Conservation (phyloP, 2,888 invertebrate species). For the Yponomeuta evonymella region DNA sequence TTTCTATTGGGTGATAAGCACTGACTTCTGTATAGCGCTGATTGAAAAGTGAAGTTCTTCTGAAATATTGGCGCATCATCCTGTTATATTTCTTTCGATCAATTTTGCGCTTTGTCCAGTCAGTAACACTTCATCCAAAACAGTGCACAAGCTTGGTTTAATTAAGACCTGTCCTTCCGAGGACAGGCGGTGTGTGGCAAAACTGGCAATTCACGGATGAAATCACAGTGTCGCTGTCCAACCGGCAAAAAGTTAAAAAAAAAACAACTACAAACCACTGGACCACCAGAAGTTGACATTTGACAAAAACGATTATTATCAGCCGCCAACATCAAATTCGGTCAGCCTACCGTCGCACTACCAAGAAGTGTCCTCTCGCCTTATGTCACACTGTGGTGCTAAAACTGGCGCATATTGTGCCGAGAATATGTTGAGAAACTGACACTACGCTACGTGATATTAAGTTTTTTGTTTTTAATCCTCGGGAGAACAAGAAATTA, state of each 20-base stretch:
- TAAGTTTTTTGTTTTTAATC: too few species aligned
- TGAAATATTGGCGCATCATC: too few species aligned
- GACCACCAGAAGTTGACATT: slow-evolving; percentile 72
- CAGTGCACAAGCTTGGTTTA: not conserved
- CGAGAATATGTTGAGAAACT: not conserved
- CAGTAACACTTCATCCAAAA: not conserved
- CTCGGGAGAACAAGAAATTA: too few species aligned
- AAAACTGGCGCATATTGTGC: not conserved
- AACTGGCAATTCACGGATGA: not conserved
- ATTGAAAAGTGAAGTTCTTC: too few species aligned
- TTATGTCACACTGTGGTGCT: not conserved
- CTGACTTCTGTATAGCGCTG: too few species aligned
- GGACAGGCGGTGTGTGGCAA: slow-evolving; percentile 2
- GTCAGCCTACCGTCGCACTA: slow-evolving; percentile 59
- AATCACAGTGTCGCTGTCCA: slow-evolving; percentile 17
- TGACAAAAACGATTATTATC: slow-evolving; percentile 70
- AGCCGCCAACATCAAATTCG: slow-evolving; percentile 57
- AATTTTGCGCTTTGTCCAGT: not conserved
- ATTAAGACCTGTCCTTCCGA: not conserved
- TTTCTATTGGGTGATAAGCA: too few species aligned
- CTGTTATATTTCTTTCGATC: not conserved
- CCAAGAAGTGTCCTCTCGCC: not conserved
- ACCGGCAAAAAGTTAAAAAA: slow-evolving; percentile 27
- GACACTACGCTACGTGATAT: too few species aligned
- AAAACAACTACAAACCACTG: slow-evolving; percentile 43